Evolutionary conservation across 2,888 invertebrate species (phyloP).

Genomic region (Elaeidobius kamerunicus): DNA sequence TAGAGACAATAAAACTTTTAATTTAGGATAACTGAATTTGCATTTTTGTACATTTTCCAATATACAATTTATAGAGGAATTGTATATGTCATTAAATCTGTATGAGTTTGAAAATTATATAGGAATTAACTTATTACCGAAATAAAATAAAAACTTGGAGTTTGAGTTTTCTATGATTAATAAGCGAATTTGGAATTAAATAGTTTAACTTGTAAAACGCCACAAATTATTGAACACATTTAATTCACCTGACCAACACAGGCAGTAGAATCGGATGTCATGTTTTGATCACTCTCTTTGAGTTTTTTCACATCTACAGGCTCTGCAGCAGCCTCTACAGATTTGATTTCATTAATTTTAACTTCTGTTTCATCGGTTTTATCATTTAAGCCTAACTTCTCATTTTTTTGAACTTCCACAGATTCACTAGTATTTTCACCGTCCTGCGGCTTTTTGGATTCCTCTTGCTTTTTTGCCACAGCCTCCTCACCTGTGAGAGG

Average conservation of each 20-base stretch:
- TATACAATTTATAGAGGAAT: too few relatives aligned
- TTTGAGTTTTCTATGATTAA: too few relatives aligned
- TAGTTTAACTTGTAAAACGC: background rate
- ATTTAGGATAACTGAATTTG: too few relatives aligned
- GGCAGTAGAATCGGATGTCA: constrained; percentile 20
- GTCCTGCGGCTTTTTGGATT: constrained; percentile 8
- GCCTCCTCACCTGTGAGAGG: constrained; percentile 27
- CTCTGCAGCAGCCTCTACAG: constrained; percentile 1
- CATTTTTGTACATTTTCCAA: too few relatives aligned
- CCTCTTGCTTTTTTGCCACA: constrained; percentile 21
- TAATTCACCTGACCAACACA: constrained; percentile 30
- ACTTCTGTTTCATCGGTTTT: background rate
- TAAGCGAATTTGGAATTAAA: background rate
- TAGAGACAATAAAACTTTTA: too few relatives aligned
- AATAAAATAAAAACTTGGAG: background rate
- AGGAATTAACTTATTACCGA: constrained; percentile 1
- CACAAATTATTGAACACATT: background rate
- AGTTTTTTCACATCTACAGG: constrained; percentile 8
- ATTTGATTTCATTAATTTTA: constrained; percentile 9
- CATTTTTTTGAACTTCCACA: too few relatives aligned
- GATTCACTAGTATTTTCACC: background rate
- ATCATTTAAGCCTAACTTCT: background rate
- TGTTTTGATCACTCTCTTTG: constrained; percentile 12
- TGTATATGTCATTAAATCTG: too few relatives aligned
- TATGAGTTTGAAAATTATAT: too few relatives aligned